Conservation (phyloP, 2,797 vertebrate species). For the Peromyscus melanophrys region DNA sequence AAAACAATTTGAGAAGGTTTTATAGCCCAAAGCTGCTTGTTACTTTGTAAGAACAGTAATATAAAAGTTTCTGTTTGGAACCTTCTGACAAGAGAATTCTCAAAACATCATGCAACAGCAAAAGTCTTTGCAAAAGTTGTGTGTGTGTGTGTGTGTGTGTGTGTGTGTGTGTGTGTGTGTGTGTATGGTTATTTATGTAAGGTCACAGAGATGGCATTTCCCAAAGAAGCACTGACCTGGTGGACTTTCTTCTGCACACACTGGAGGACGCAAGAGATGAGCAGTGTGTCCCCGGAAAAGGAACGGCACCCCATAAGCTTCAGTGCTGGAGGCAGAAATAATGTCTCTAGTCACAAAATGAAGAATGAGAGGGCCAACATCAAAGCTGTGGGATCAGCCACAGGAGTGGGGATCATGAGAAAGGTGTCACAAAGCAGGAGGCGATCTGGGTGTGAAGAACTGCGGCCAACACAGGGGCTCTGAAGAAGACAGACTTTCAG, state of each 20-base stretch:
- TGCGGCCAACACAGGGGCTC: not conserved
- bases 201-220: constrained; percentile 71
- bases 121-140: constrained; percentile 11
- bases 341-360: not conserved
- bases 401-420: not conserved
- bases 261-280: constrained; percentile 58
- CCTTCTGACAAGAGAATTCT: constrained; percentile 89
- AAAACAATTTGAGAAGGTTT: constrained; percentile 89
- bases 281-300: constrained; percentile 65
- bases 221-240: constrained; percentile 70
- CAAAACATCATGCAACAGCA: constrained; percentile 81
- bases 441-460: not conserved
- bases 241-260: constrained; percentile 68
- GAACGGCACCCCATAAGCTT: not conserved
- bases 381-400: not conserved
- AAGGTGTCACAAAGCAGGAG: not conserved
- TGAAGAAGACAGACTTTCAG: not conserved
- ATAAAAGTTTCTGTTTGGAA: constrained; percentile 90
- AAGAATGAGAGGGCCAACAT: not conserved
- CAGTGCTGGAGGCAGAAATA: not conserved
- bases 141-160: not conserved
- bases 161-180: not conserved
- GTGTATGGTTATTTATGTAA: constrained; percentile 70
- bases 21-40: constrained; percentile 91
- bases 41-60: constrained; percentile 90